These are phyloP conservation scores for Thelaira solivaga DNA, from an alignment of 2,888 invertebrate species.

Conservation along the genomic window DNA sequence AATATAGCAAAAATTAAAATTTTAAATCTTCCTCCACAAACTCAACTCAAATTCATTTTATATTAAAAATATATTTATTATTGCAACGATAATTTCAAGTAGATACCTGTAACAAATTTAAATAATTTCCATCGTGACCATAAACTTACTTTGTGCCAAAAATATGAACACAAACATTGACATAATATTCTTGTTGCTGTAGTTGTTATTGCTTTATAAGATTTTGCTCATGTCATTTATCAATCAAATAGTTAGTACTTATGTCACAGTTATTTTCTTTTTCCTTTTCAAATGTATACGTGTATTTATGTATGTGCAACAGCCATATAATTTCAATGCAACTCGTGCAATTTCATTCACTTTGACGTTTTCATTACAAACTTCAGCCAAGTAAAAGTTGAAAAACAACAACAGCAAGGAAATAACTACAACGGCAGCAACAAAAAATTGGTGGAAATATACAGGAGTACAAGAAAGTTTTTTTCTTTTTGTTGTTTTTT, in stretches of 20 bases:
- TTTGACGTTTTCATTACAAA: constrained; percentile 56
- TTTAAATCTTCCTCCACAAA: too few species aligned
- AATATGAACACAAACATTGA: not conserved
- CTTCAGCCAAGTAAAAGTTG: constrained; percentile 25
- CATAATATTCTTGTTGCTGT: not conserved
- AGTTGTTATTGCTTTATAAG: constrained; percentile 9
- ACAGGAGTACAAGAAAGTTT: not conserved
- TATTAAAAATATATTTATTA: too few species aligned
- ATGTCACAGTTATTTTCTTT: constrained; percentile 22
- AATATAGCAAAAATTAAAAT: too few species aligned
- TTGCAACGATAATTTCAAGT: too few species aligned
- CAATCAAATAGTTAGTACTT: constrained; percentile 49
- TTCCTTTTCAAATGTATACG: constrained; percentile 7
- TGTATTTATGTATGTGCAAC: constrained; percentile 49
- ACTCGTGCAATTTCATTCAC: constrained; percentile 42
- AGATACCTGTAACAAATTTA: too few species aligned
- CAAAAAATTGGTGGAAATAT: not conserved
- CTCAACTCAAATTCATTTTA: too few species aligned
- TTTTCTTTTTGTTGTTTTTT: not conserved
- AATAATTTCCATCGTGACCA: too few species aligned
- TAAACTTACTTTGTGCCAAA: not conserved
- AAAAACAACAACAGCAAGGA: not conserved
- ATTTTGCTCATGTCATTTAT: constrained; percentile 49
- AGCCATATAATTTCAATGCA: constrained; percentile 44
- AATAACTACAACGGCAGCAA: not conserved